Evolutionary conservation across 2,888 invertebrate genomes (phyloP).

Genomic region (Chouioia cunea): DNA sequence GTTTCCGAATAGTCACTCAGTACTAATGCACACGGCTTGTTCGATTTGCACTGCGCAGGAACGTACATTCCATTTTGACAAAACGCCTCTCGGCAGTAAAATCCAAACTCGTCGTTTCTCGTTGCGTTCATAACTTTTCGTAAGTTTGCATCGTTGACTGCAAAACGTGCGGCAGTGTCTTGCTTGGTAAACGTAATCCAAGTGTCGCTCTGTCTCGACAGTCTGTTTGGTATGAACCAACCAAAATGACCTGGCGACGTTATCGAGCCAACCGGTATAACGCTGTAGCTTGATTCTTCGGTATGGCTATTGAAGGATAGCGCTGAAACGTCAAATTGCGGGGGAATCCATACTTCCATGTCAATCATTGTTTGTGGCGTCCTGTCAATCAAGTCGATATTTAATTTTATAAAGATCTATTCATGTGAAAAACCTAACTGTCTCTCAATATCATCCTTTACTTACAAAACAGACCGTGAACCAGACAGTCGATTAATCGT

Average conservation of each 20-base stretch:
- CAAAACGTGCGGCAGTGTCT: conserved; percentile 70
- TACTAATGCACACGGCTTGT: conserved; percentile 63
- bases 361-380: conserved; percentile 73
- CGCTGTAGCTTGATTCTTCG: conserved; percentile 40
- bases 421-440: too few species aligned
- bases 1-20: conserved; percentile 70
- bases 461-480: conserved; percentile 57
- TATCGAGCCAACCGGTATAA: conserved; percentile 71
- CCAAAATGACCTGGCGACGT: conserved; percentile 74
- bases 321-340: conserved; percentile 70
- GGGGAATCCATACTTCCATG: conserved; percentile 79
- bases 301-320: too few species aligned
- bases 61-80: conserved; percentile 73
- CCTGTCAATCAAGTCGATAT: conserved; percentile 53
- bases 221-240: conserved; percentile 74
- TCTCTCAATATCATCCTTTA: not conserved
- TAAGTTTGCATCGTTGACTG: conserved; percentile 64
- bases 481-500: conserved; percentile 65
- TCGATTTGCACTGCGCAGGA: conserved; percentile 71
- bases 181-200: conserved; percentile 73
- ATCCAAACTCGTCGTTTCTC: conserved; percentile 56
- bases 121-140: conserved; percentile 60
- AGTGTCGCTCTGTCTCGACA: conserved; percentile 68
- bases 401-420: too few species aligned
- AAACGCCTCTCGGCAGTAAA: conserved; percentile 69